Percentiles rank a stretch among this genome's conserved stretches.
Conservation (phyloP, 2,888 invertebrate genomes). For the Danaus chrysippus region DNA sequence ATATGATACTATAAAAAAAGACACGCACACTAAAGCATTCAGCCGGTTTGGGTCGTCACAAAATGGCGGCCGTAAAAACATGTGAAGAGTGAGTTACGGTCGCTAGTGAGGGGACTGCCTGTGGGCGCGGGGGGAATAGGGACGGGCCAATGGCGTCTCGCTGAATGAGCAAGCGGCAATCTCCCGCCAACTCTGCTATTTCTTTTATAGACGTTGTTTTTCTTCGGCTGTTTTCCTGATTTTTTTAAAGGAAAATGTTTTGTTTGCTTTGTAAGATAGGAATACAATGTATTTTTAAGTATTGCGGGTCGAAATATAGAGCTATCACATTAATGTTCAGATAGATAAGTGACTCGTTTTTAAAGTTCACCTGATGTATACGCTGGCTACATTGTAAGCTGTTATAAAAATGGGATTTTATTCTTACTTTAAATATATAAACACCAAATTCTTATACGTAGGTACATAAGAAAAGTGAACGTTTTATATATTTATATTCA, state of each 20-base stretch:
- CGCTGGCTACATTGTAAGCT: constrained; percentile 27
- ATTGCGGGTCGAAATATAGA: constrained; percentile 45
- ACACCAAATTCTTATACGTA: neutral
- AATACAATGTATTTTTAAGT: constrained; percentile 70
- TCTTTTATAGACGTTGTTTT: constrained; percentile 77
- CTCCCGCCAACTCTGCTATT: constrained; percentile 75
- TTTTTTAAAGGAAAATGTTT: constrained; percentile 68
- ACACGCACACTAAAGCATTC: constrained; percentile 55
- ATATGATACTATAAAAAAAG: constrained; percentile 37
- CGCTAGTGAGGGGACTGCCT: constrained; percentile 36
- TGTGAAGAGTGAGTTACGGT: constrained; percentile 79
- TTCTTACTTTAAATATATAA: neutral
- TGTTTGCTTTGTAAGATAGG: constrained; percentile 70
- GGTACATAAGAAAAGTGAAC: no score
- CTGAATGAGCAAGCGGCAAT: constrained; percentile 66
- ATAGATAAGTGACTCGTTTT: constrained; percentile 27
- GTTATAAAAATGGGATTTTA: neutral
- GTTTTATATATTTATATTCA: no score
- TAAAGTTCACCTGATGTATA: constrained; percentile 25
- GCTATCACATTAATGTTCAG: constrained; percentile 30
- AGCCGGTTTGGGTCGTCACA: constrained; percentile 55
- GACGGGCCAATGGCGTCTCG: constrained; percentile 65
- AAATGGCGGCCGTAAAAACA: constrained; percentile 79
- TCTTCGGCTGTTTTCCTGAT: constrained; percentile 73
- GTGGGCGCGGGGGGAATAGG: constrained; percentile 40